phyloP scores from a whole-genome alignment of 2,888 invertebrate species.

The Microdon myrmicae region DNA sequence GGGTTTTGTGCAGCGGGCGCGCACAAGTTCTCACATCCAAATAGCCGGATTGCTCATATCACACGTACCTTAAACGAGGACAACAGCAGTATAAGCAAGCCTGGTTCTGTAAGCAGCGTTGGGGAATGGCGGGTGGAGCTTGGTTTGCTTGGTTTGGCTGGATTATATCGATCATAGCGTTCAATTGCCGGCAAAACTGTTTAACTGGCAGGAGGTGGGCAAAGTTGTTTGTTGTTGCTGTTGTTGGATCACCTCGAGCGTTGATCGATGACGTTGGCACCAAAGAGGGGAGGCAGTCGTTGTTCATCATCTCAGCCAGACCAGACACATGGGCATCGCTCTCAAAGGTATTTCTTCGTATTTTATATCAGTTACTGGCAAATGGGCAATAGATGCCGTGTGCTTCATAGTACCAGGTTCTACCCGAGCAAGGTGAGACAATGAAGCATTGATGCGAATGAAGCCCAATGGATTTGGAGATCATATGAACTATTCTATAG shows the following conservation, averaged over 20 bases:
- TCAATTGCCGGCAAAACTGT: constrained; percentile 38
- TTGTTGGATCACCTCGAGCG: constrained; percentile 34
- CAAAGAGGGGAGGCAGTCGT: background rate
- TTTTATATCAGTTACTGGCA: constrained; percentile 26
- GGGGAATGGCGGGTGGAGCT: too few relatives aligned
- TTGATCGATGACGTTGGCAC: constrained; percentile 10
- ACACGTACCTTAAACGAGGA: constrained; percentile 50
- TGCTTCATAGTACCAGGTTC: too few relatives aligned
- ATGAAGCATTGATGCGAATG: too few relatives aligned
- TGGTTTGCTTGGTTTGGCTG: too few relatives aligned
- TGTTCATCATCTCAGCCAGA: constrained; percentile 19
- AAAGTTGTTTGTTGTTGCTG: constrained; percentile 47
- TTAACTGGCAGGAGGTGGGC: constrained; percentile 22
- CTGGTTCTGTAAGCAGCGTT: too few relatives aligned
- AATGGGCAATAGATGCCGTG: constrained; percentile 33
- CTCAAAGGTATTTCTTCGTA: constrained; percentile 40
- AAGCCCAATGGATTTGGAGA: too few relatives aligned
- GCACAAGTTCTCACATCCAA: constrained; percentile 46
- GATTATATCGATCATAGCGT: constrained; percentile 42
- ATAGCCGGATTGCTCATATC: constrained; percentile 39
- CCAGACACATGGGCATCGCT: constrained; percentile 48
- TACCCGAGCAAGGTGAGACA: too few relatives aligned
- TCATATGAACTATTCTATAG: too few relatives aligned
- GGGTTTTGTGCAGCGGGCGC: constrained; percentile 40
- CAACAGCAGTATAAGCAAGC: constrained; percentile 13